Percentiles rank a stretch among this genome's conserved stretches.
Conservation (phyloP, 2,888 invertebrate genomes). For the Dimorphilus gyrociliatus region DNA sequence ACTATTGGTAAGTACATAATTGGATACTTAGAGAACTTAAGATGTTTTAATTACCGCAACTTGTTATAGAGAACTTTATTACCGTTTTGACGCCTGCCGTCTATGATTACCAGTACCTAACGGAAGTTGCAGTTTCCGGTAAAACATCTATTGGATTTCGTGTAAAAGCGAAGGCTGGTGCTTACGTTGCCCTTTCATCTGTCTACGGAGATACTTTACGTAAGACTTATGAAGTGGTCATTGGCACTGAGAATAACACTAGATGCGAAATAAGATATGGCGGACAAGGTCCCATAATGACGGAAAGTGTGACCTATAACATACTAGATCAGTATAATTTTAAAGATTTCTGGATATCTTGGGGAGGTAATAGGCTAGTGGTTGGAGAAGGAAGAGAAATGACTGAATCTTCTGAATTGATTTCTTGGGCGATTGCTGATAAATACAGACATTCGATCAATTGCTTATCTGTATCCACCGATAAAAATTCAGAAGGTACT, state of each 20-base stretch:
- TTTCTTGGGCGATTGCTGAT: slow-evolving; percentile 20
- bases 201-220: slow-evolving; percentile 28
- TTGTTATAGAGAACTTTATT: slow-evolving; percentile 29
- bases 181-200: slow-evolving; percentile 26
- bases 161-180: slow-evolving; percentile 25
- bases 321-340: slow-evolving; percentile 14
- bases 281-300: slow-evolving; percentile 16
- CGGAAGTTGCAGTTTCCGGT: slow-evolving; percentile 26
- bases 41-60: no score
- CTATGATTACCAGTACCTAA: slow-evolving; percentile 28
- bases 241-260: no score
- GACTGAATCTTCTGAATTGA: slow-evolving; percentile 19
- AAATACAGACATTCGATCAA: slow-evolving; percentile 23
- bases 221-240: slow-evolving; percentile 17
- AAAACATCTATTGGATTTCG: slow-evolving; percentile 27
- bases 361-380: slow-evolving; percentile 13
- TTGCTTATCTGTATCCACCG: slow-evolving; percentile 29
- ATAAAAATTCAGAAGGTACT: slow-evolving; percentile 21
- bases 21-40: no score
- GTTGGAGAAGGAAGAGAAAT: slow-evolving; percentile 25
- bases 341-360: slow-evolving; percentile 29
- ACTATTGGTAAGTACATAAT: slow-evolving; percentile 15
- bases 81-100: slow-evolving; percentile 28
- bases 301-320: slow-evolving; percentile 16
- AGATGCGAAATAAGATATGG: slow-evolving; percentile 11